Base-by-base conservation (phyloP, 2,888 invertebrate species). In the Calameuta idolon region DNA sequence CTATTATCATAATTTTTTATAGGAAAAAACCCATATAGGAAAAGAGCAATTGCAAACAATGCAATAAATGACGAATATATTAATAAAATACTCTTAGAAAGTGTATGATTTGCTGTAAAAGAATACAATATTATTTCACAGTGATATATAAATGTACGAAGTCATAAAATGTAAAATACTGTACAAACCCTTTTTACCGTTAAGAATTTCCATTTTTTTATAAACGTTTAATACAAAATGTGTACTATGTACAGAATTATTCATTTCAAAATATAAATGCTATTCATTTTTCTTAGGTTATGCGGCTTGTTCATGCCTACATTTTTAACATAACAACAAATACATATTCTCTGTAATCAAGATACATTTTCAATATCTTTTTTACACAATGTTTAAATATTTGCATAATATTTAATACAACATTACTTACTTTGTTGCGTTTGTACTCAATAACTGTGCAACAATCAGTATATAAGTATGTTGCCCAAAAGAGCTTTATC, bases 21-120 rank as follows among this genome's bases (percentile, higher is more conserved):
- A 74, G 94, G 94, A 84, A 95, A 94, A 91, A 94, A 95, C 73
- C 94, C 94, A 90, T 93, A 93, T 78, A 95, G 89, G 89, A 94
- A 95, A 73, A 94, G 85, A 78, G 90, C 84, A 33, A 93, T 85
- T 12, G 89, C 85, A 80, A 88, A 84, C 23, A 87, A 80, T 37
- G 85, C 83, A n/a, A 87, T 69, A 30, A 71, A 34, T 23, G 11
- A 71, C 0, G 9, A 33, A 34, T 71, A 71, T 9, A 71, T 34
- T 33, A 71, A 71, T 71, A 71, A 15, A 71, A 33, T 71, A 34
- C 3, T 11, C 15, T 71, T 34, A 33, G 9, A 34, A 71, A 33
- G 33, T 33, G 9, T 71, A 34, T 71, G 1, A 1, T 71, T 71
- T 23, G 30, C 71, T 71, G 71, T 33, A 71, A 31, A 33, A 9